Base-by-base conservation (phyloP, 2,888 invertebrate species). In the Cryptocephalus primarius region DNA sequence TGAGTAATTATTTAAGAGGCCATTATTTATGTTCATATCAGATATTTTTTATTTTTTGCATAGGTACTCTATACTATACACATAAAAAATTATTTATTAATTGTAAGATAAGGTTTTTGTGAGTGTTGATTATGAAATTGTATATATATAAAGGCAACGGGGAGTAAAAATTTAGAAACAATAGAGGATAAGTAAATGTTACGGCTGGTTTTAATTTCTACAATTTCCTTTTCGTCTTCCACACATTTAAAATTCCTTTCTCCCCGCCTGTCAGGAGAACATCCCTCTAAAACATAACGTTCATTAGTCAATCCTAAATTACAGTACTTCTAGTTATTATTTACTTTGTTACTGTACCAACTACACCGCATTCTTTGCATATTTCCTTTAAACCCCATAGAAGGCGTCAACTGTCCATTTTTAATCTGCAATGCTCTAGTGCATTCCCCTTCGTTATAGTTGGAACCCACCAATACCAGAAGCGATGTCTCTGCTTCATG, bases 361-460 rank as follows among this genome's bases (percentile, higher is more conserved):
- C 83, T 83, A 48, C 81, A 76, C n/a, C 86, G 72, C 2, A 88
- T 80, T 10, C 79, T 73, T 67, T 88, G 88, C 49, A 76, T 79
- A 64, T 87, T 88, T 13, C 71, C 74, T 6, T 62, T 55, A 56
- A 84, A 79, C 61, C 77, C 70, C 1, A 77, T 73, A 50, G 66
- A 60, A 0, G 81, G 79, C 51, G 72, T 63, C 32, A 85, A 65
- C 46, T 72, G 73, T 1, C 67, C 62, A 6, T 80, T 55, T 43
- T 60, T 62, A 32, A 58, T 40, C 32, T 51, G 44, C 9, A 77
- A 60, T 14, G 75, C 72, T 45, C 76, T 67, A 44, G 80, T 72
- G 60, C 67, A 74, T 69, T 68, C 82, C 77, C 80, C 81, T 58
- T 77, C 72, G 32, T 74, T 73, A 10, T 64, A 71, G 51, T 79